Conservation (phyloP, 2,888 invertebrate genomes). For the Tetragonula carbonaria region DNA sequence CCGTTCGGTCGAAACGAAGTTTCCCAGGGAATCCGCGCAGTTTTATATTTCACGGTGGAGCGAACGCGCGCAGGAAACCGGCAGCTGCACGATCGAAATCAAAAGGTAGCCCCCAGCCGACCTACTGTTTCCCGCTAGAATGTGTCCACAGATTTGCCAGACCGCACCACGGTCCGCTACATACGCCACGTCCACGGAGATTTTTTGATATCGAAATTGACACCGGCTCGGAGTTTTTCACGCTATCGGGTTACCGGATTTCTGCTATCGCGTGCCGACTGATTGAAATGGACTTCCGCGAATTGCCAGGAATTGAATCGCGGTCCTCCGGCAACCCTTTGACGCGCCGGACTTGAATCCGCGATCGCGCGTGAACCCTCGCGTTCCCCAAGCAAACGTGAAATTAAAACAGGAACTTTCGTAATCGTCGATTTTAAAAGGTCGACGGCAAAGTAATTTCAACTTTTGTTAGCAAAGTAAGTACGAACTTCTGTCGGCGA, state of each 20-base stretch:
- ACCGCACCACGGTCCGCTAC: background rate
- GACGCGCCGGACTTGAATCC: background rate
- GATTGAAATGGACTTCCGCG: constrained; percentile 42
- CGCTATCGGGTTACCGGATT: constrained; percentile 42
- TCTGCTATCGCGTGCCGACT: constrained; percentile 34
- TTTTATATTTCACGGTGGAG: constrained; percentile 41
- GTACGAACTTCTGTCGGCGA: too few species aligned
- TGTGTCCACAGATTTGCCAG: constrained; percentile 37
- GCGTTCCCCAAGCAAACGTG: background rate
- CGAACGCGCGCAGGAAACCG: constrained; percentile 20
- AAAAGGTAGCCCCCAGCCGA: constrained; percentile 21
- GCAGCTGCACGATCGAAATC: constrained; percentile 44
- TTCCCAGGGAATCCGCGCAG: background rate
- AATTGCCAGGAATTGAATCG: constrained; percentile 25
- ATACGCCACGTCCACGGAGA: constrained; percentile 25
- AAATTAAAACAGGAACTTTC: accelerated
- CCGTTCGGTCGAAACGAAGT: constrained; percentile 12
- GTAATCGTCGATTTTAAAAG: background rate
- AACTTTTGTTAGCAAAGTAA: too few species aligned
- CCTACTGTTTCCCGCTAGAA: constrained; percentile 18
- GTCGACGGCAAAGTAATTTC: background rate
- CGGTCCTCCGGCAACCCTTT: background rate
- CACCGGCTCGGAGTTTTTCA: constrained; percentile 42
- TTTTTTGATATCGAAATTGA: constrained; percentile 69
- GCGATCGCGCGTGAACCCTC: background rate